These are phyloP conservation scores for Drosophila longiperda DNA, from an alignment of 2,888 invertebrate species.

Conservation along the genomic window DNA sequence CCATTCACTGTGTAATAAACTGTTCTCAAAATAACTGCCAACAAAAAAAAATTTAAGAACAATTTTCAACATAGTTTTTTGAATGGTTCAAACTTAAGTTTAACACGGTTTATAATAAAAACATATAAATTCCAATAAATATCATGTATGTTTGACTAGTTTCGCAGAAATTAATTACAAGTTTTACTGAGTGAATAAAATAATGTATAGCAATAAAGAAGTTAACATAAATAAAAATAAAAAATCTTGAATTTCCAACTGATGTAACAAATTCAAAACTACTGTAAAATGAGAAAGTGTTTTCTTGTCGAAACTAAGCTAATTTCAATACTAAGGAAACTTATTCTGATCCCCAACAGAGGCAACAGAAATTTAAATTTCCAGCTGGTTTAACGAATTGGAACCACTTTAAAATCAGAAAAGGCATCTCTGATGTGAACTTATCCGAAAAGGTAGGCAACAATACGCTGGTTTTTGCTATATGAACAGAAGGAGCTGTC, in stretches of 20 bases:
- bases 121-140: background rate
- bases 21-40: background rate
- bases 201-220: background rate
- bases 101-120: background rate
- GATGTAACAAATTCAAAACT: background rate
- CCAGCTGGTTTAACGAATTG: slow-evolving; percentile 2
- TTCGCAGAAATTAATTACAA: background rate
- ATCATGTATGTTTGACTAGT: background rate
- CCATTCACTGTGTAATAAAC: slow-evolving; percentile 1
- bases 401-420: background rate
- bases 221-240: background rate
- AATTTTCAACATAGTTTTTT: slow-evolving; percentile 5
- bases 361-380: background rate
- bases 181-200: background rate
- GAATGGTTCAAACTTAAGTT: background rate
- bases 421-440: slow-evolving; percentile 28
- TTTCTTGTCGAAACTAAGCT: background rate
- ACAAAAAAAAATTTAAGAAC: background rate
- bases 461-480: slow-evolving; percentile 51
- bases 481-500: slow-evolving; percentile 51
- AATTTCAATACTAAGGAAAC: background rate
- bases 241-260: background rate
- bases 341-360: background rate
- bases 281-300: background rate
- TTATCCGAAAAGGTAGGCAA: slow-evolving; percentile 61